These are phyloP conservation scores for Halichoeres trimaculatus DNA, from an alignment of 2,113 vertebrate species.

Conservation along the genomic window DNA sequence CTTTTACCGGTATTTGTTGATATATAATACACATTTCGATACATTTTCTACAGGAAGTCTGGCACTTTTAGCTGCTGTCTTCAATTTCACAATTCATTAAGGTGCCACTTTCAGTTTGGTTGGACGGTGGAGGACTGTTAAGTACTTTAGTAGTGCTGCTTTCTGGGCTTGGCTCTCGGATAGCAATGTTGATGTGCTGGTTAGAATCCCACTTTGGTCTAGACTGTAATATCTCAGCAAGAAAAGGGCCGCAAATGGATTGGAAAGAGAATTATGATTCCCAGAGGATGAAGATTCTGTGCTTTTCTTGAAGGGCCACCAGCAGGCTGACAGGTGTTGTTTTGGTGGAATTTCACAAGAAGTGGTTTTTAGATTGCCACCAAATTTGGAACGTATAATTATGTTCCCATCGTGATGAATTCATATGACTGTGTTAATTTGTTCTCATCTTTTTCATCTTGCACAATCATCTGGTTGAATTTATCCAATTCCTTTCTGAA, in stretches of 20 bases:
- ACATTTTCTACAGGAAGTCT: constrained; percentile 1
- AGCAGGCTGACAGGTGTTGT: background rate
- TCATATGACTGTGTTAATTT: background rate
- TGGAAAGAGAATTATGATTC: background rate
- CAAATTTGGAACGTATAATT: background rate
- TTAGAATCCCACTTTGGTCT: background rate
- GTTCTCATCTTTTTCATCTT: background rate
- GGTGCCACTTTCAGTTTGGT: background rate
- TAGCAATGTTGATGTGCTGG: background rate
- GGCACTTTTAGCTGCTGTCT: background rate
- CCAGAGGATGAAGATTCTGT: background rate
- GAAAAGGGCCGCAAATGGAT: background rate
- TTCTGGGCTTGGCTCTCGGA: background rate
- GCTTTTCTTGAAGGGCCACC: background rate
- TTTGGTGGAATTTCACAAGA: background rate
- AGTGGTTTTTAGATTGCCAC: background rate
- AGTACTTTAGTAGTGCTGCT: background rate
- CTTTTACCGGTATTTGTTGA: background rate
- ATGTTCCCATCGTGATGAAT: background rate
- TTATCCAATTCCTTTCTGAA: background rate
- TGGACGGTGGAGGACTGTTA: background rate
- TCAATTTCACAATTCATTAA: constrained; percentile 12
- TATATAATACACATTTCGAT: background rate
- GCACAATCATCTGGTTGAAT: background rate
- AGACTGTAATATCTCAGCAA: background rate